Evolutionary conservation across 2,797 vertebrate species (phyloP).

Genomic region (Sardinella longiceps): DNA sequence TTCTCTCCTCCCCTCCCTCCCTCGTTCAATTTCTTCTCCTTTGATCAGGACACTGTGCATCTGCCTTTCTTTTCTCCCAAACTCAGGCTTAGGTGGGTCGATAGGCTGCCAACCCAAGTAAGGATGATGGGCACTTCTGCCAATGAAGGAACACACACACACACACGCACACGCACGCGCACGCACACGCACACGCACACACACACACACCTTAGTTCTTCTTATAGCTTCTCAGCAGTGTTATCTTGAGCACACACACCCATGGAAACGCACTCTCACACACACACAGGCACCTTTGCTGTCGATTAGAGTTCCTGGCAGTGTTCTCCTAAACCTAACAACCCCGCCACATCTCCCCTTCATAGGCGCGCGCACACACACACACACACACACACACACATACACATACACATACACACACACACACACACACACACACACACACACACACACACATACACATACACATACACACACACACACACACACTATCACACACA

Average conservation of each 20-base stretch:
- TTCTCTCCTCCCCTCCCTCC: background rate
- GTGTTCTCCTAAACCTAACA: too few relatives aligned
- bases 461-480: too few relatives aligned
- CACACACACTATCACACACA: too few relatives aligned
- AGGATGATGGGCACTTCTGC: background rate
- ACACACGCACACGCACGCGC: background rate
- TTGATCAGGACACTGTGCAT: background rate
- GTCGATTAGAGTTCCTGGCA: too few relatives aligned
- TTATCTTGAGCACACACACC: too few relatives aligned
- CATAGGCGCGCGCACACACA: background rate
- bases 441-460: too few relatives aligned
- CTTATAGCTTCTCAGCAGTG: too few relatives aligned
- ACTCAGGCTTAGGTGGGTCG: background rate
- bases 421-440: too few relatives aligned
- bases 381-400: background rate
- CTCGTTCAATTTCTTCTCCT: background rate
- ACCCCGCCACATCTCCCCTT: too few relatives aligned
- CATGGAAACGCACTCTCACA: too few relatives aligned
- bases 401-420: background rate
- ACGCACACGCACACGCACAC: background rate
- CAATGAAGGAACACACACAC: background rate
- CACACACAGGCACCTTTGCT: too few relatives aligned
- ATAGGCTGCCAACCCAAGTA: background rate
- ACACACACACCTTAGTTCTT: too few relatives aligned
- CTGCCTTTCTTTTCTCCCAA: background rate